Evolutionary conservation across 1,140 invertebrate genomes (phyloP), one percentile per base, ranked within the genome.

Genomic region (Trachelipus rathkii): DNA sequence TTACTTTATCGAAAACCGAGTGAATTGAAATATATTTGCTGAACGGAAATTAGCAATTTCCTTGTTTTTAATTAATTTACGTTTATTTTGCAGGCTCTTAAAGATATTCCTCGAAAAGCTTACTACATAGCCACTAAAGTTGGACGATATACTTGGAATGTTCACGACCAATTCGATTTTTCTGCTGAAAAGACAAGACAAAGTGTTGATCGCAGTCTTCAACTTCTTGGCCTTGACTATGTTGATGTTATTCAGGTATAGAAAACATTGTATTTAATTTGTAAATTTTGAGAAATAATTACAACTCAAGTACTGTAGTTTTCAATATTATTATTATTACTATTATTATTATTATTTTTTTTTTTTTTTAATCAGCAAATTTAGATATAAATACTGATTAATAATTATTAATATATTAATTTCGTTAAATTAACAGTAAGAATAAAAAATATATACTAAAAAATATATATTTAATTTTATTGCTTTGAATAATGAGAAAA

Each of bases 61-160:
- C 15, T 10, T 50, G 15, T 50, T 50, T 50, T 15, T 50, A n/a
- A 11, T 11, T 60, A 11, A n/a, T 60, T 11, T 60, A 60, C 11
- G 68, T 43, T 7, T n/a, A 72, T n/a, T n/a, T n/a, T n/a, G n/a
- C n/a, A 85, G 92, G 94, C 92, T 5, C 86, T 97, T 0, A 87
- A 89, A 84, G 89, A 86, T 60, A 87, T 96, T 75, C 95, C 95
- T 0, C 86, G 96, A 44, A 81, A 91, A 79, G 87, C 92, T 2
- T 97, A 92, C 85, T 96, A 95, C 83, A 89, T 98, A 19, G 92
- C 90, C 11, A 96, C 94, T 19, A 98, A 98, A 88, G 89, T 94
- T 53, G 93, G 93, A 2, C 88, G 95, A 75, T 97, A 95, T 83
- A 90, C 91, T 78, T 85, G 43, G 1, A 67, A 53, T 3, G 45